Base-by-base conservation (phyloP, 2,888 invertebrate species). In the Synergus itoensis region DNA sequence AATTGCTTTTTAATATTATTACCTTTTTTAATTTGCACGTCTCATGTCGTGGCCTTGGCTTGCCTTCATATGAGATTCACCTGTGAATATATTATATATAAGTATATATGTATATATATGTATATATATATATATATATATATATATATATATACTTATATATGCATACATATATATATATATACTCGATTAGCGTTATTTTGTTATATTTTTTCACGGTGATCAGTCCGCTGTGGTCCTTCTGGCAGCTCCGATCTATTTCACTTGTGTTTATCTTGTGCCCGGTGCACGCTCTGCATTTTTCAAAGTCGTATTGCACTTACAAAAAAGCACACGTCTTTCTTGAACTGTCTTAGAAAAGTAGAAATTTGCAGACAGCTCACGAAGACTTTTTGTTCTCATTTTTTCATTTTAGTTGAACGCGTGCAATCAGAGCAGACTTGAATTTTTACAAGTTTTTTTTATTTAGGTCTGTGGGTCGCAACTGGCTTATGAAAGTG, bases 41-140 rank as follows among this genome's bases (percentile, higher is more conserved):
- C 90, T 91, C 90, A 91, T 92, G 91, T 92, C 91, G 91, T 91
- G 91, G 92, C 91, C 91, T 92, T 92, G 92, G 91, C 92, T 92
- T 92, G 90, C 91, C 91, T 92, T 91, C 90, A 91, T 90, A 91
- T 91, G 90, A 91, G 90, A 91, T 91, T 91, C 90, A 91, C 90
- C 89, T 91, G 89, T 91, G 88, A 89, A 89, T 88, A 90, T 89
- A 87, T 87, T 85, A 87, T 87, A 85, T 84, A 86, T 85, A 84
- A 82, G 85, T 83, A 77, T 63, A 75, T 69, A 81, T 84, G 77
- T 81, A 83, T 85, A 80, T 84, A 83, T 84, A 82, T 84, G 84
- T 79, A 67, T 28, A 36, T 36, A 36, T 36, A 36, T 36, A 36
- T 5, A 5, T 36, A 36, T 36, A 84, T 82, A 86, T 83, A n/a